phyloP scores from a whole-genome alignment of 2,797 vertebrate species.

The Muraenolepis orangiensis region DNA sequence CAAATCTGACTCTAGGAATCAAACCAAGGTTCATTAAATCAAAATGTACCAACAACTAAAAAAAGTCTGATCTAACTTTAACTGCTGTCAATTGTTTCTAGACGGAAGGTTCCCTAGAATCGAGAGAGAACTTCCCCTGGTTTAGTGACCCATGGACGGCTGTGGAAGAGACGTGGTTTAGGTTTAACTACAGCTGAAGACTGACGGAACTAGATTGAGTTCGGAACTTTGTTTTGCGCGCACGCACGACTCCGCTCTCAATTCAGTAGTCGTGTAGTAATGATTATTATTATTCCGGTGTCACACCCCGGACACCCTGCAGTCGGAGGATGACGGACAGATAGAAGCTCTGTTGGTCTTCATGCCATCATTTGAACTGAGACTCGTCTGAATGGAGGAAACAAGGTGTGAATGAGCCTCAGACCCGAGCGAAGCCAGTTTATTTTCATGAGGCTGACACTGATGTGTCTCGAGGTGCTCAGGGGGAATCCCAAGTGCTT shows the following conservation, averaged over 20 bases:
- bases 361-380: conserved; percentile 6
- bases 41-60: neutral
- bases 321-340: neutral
- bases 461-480: neutral
- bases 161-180: neutral
- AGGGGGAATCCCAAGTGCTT: conserved; percentile 45
- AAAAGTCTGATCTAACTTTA: neutral
- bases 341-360: conserved; percentile 18
- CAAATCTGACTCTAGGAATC: no score
- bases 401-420: neutral
- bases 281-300: neutral
- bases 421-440: neutral
- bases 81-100: no score
- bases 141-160: no score
- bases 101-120: no score
- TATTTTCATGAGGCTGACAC: neutral
- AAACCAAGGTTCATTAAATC: neutral
- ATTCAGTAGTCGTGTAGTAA: neutral
- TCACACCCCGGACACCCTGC: neutral
- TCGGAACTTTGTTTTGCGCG: neutral
- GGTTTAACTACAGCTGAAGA: neutral
- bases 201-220: neutral
- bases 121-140: no score
- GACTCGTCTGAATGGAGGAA: neutral
- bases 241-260: neutral